A percentile compares a stretch with the other conserved stretches of the same genome.
These are phyloP conservation scores for Linepithema humile DNA, from an alignment of 1,140 invertebrate genomes.

Conservation along the genomic window DNA sequence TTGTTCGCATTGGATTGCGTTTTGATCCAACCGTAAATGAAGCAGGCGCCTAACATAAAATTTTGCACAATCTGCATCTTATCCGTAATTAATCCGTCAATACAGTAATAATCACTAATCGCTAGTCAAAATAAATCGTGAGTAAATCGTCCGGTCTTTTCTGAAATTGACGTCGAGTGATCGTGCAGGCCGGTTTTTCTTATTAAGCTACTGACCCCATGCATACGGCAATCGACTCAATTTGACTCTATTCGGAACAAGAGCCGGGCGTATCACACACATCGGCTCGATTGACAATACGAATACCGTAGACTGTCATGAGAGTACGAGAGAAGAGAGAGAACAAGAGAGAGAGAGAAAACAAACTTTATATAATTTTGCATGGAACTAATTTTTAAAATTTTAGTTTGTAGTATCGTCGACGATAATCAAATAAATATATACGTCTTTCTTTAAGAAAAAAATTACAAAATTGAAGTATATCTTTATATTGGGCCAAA, in stretches of 20 bases:
- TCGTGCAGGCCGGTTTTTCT: not conserved
- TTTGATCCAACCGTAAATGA: not conserved
- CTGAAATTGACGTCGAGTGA: slow-evolving; percentile 28
- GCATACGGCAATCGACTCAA: slow-evolving; percentile 36
- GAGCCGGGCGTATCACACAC: slow-evolving; percentile 38
- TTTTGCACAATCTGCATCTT: no score
- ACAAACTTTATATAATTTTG: slow-evolving; percentile 74
- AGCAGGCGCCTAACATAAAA: not conserved
- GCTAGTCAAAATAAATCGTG: no score
- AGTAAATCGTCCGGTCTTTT: slow-evolving; percentile 46
- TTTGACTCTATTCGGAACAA: slow-evolving; percentile 26
- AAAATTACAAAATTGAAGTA: not conserved
- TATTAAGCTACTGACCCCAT: slow-evolving; percentile 4
- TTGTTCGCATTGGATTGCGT: no score
- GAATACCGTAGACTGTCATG: slow-evolving; percentile 37
- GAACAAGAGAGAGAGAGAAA: slow-evolving; percentile 62
- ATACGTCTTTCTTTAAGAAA: slow-evolving; percentile 70
- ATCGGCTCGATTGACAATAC: slow-evolving; percentile 57
- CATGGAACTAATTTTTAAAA: slow-evolving; percentile 77
- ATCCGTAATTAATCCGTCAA: no score
- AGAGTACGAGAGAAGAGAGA: slow-evolving; percentile 59
- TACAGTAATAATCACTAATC: no score
- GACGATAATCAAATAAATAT: slow-evolving; percentile 76
- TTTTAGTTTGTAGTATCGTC: slow-evolving; percentile 78
- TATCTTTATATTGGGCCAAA: slow-evolving; percentile 22